phyloP scores from a whole-genome alignment of 2,888 invertebrate genomes.

The Sinodicranocentrus sp. region DNA sequence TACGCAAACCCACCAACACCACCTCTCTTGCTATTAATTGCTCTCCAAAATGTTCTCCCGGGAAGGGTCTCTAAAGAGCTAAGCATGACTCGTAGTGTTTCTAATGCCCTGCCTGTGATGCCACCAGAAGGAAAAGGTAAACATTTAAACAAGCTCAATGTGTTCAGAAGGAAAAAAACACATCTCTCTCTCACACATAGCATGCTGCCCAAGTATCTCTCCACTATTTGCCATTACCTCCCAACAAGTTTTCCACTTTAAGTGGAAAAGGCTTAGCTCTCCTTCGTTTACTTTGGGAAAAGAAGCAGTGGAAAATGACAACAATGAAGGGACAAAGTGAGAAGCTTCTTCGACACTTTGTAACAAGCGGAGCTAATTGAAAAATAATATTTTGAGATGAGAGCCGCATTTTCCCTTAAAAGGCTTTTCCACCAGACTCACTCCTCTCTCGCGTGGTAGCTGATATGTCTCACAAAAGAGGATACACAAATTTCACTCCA shows the following conservation, averaged over 20 bases:
- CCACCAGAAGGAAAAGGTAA: slow-evolving; percentile 4
- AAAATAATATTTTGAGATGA: slow-evolving; percentile 77
- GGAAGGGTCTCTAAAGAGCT: too few species aligned
- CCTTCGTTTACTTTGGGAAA: background rate
- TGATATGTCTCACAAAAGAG: background rate
- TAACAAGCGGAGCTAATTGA: slow-evolving; percentile 74
- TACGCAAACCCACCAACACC: too few species aligned
- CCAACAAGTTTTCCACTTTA: slow-evolving; percentile 39
- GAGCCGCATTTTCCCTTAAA: slow-evolving; percentile 39
- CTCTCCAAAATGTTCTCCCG: too few species aligned
- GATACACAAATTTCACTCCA: slow-evolving; percentile 11
- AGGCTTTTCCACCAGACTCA: slow-evolving; percentile 23
- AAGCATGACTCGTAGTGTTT: too few species aligned
- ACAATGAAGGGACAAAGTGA: too few species aligned
- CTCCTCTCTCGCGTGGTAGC: background rate
- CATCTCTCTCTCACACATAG: too few species aligned
- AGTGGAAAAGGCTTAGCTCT: slow-evolving; percentile 63
- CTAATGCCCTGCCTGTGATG: too few species aligned
- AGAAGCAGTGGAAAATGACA: too few species aligned
- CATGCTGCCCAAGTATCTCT: background rate
- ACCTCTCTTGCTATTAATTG: too few species aligned
- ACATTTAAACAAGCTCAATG: slow-evolving; percentile 5
- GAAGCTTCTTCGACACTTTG: background rate
- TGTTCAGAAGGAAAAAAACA: too few species aligned
- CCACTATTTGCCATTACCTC: slow-evolving; percentile 27